A percentile compares a stretch with the other conserved stretches of the same genome.
Evolutionary conservation across 2,888 invertebrate species (phyloP).

Genomic region (Steromphala cineraria): DNA sequence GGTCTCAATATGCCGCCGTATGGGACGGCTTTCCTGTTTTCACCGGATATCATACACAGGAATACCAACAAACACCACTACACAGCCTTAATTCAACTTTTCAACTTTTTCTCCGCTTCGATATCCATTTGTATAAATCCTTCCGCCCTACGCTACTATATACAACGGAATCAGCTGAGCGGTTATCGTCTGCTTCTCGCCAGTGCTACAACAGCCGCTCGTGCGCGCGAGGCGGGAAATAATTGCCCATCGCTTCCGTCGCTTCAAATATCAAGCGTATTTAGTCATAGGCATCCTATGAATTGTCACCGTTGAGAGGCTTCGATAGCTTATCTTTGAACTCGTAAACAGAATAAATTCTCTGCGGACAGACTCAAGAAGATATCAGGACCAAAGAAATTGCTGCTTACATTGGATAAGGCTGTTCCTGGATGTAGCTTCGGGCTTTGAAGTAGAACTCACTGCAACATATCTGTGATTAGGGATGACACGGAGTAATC

Average conservation of each 20-base stretch:
- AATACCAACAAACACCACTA: neutral
- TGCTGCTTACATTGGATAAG: no score
- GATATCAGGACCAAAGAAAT: no score
- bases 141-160: neutral
- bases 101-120: conserved; percentile 13
- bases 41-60: neutral
- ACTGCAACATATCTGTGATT: no score
- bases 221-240: conserved; percentile 13
- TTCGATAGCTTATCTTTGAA: neutral
- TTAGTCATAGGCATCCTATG: conserved; percentile 11
- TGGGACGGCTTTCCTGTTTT: neutral
- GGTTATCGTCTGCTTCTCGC: conserved; percentile 1
- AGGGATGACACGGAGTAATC: no score
- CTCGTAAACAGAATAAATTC: neutral
- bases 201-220: neutral
- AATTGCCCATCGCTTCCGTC: conserved; percentile 4
- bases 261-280: conserved; percentile 17
- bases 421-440: no score
- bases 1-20: no score
- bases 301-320: neutral
- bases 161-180: neutral
- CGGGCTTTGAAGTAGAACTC: no score
- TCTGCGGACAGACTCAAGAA: neutral
- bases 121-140: neutral
- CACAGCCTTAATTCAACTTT: neutral